Conservation (phyloP, 2,888 invertebrate genomes). For the Trilocha varians region DNA sequence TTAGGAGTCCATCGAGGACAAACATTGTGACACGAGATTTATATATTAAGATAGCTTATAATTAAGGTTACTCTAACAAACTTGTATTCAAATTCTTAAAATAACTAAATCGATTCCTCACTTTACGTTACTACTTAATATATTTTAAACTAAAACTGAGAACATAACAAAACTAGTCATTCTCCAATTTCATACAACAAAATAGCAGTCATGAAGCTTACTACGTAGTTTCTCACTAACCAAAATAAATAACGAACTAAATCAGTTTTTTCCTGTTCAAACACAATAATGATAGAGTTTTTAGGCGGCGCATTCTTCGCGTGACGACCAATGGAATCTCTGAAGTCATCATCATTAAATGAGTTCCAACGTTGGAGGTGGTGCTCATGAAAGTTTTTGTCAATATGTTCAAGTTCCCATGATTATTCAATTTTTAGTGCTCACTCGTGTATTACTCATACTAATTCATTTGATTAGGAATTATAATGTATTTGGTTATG, state of each 20-base stretch:
- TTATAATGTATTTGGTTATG: background rate
- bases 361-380: slow-evolving; percentile 20
- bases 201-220: background rate
- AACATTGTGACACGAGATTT: too few species aligned
- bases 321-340: slow-evolving; percentile 39
- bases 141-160: too few species aligned
- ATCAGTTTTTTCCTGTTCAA: slow-evolving; percentile 7
- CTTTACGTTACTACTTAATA: too few species aligned
- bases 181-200: too few species aligned
- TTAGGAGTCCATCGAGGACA: too few species aligned
- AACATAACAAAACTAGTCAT: too few species aligned
- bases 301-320: slow-evolving; percentile 50
- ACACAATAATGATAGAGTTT: slow-evolving; percentile 41
- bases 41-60: too few species aligned
- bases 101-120: too few species aligned
- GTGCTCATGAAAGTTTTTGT: slow-evolving; percentile 35
- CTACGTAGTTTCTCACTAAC: background rate
- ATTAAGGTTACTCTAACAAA: too few species aligned
- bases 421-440: slow-evolving; percentile 13
- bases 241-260: background rate
- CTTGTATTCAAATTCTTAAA: too few species aligned
- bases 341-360: slow-evolving; percentile 51
- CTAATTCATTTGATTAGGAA: background rate
- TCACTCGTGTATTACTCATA: background rate
- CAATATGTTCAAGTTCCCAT: slow-evolving; percentile 18